phyloP scores from a whole-genome alignment of 1,140 invertebrate species.

The Drosophila bocqueti region DNA sequence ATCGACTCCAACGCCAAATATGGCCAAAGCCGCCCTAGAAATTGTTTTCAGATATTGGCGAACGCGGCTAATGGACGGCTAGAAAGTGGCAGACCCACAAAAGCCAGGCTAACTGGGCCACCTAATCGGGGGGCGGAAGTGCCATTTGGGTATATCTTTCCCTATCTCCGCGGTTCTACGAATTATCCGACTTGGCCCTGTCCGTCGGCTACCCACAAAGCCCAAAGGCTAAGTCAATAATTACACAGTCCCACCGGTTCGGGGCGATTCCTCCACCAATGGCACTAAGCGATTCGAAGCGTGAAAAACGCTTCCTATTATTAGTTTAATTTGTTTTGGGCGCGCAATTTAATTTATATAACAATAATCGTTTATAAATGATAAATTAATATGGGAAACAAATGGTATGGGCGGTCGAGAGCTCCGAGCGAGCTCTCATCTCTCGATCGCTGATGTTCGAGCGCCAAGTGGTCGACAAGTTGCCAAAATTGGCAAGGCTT shows the following conservation, averaged over 20 bases:
- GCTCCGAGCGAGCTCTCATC: slow-evolving; percentile 31
- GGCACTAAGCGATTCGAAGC: slow-evolving; percentile 50
- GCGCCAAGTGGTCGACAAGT: slow-evolving; percentile 77
- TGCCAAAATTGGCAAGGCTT: slow-evolving; percentile 82
- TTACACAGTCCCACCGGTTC: slow-evolving; percentile 41
- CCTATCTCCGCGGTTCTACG: slow-evolving; percentile 36
- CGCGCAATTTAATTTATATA: slow-evolving; percentile 83
- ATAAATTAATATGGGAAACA: slow-evolving; percentile 83
- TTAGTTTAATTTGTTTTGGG: slow-evolving; percentile 82
- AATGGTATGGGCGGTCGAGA: slow-evolving; percentile 72
- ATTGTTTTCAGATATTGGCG: slow-evolving; percentile 41
- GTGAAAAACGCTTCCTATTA: slow-evolving; percentile 83
- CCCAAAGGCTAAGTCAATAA: slow-evolving; percentile 70
- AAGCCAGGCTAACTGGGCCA: slow-evolving; percentile 38
- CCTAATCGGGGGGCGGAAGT: slow-evolving; percentile 63
- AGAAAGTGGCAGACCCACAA: slow-evolving; percentile 57
- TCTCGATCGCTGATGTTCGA: slow-evolving; percentile 42
- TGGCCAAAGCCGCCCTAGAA: slow-evolving; percentile 69
- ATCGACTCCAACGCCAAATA: slow-evolving; percentile 57
- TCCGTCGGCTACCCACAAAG: slow-evolving; percentile 50
- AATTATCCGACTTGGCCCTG: slow-evolving; percentile 12
- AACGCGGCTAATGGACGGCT: slow-evolving; percentile 39
- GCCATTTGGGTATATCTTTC: slow-evolving; percentile 26
- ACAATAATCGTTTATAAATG: slow-evolving; percentile 83
- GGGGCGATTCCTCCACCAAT: slow-evolving; percentile 31